A percentile compares a stretch with the other conserved stretches of the same genome.
Conservation (phyloP, 2,797 vertebrate species). For the Silurus lanzhouensis region DNA sequence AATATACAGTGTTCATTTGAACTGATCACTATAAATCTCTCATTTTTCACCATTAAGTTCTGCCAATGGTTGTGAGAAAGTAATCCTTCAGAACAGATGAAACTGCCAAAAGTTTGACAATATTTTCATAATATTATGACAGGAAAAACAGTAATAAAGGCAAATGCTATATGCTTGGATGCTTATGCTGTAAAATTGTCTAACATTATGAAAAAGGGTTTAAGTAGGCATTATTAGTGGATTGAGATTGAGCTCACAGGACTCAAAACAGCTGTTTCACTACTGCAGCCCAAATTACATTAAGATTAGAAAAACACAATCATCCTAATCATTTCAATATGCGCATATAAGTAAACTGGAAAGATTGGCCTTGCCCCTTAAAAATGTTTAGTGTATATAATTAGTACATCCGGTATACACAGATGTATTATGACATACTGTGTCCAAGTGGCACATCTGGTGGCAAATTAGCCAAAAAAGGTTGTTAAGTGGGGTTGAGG, state of each 20-base stretch:
- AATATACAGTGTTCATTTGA: slow-evolving; percentile 39
- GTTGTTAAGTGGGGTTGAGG: neutral
- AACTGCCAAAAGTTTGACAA: slow-evolving; percentile 24
- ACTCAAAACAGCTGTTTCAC: slow-evolving; percentile 23
- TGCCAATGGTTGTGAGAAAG: neutral
- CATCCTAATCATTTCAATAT: slow-evolving; percentile 42
- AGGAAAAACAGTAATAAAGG: slow-evolving; percentile 4
- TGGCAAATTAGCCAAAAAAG: slow-evolving; percentile 26
- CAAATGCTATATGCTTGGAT: slow-evolving; percentile 10
- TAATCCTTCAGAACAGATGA: slow-evolving; percentile 25
- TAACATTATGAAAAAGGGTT: slow-evolving; percentile 21
- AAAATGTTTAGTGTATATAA: slow-evolving; percentile 20
- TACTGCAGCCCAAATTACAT: slow-evolving; percentile 40
- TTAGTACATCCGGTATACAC: slow-evolving; percentile 11
- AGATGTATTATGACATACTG: slow-evolving; percentile 5
- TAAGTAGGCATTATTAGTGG: slow-evolving; percentile 22
- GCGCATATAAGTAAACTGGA: slow-evolving; percentile 41
- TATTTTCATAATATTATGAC: slow-evolving; percentile 26
- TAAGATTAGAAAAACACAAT: slow-evolving; percentile 43
- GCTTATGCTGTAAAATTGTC: slow-evolving; percentile 15
- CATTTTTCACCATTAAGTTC: slow-evolving; percentile 22
- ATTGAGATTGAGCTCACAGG: slow-evolving; percentile 20
- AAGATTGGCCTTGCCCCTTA: slow-evolving; percentile 34
- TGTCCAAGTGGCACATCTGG: slow-evolving; percentile 29
- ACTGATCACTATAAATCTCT: slow-evolving; percentile 24